These are phyloP conservation scores for Aurelia sp. DNA, from an alignment of 30 jellyfish, hydroid and myxozoan genomes.

Conservation along the genomic window DNA sequence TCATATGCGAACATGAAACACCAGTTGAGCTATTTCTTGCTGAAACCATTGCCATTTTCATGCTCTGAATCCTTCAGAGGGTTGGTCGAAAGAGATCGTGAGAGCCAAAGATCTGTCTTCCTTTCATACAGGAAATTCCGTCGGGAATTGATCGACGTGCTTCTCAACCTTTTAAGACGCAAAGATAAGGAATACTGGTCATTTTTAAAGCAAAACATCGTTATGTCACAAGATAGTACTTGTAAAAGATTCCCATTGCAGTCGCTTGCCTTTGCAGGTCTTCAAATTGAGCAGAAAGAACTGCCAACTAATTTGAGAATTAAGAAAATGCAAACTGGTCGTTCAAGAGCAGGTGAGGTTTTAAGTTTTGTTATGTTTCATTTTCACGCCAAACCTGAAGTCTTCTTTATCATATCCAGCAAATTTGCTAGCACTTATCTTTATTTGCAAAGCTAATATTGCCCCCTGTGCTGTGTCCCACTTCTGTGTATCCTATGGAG, in stretches of 20 bases:
- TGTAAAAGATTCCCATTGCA: slow-evolving; percentile 65
- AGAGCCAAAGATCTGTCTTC: slow-evolving; percentile 52
- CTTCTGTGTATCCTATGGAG: too few relatives aligned
- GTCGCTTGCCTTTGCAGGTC: slow-evolving; percentile 31
- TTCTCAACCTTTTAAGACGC: slow-evolving; percentile 60
- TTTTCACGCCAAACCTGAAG: too few relatives aligned
- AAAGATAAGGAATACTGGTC: slow-evolving; percentile 59
- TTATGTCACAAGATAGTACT: slow-evolving; percentile 45
- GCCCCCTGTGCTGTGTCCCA: too few relatives aligned
- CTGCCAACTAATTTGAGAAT: background rate
- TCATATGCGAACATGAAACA: slow-evolving; percentile 80
- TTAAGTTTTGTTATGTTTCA: background rate
- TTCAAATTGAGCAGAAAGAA: slow-evolving; percentile 13
- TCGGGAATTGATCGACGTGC: slow-evolving; percentile 46
- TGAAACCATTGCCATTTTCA: slow-evolving; percentile 82
- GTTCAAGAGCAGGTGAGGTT: background rate
- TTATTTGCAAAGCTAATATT: too few relatives aligned
- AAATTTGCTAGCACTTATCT: too few relatives aligned
- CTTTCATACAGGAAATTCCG: slow-evolving; percentile 65
- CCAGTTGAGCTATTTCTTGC: slow-evolving; percentile 31
- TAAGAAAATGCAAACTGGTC: background rate
- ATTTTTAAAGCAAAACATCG: slow-evolving; percentile 19
- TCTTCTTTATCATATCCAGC: too few relatives aligned
- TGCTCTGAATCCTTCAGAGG: slow-evolving; percentile 78
- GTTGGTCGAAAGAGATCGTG: slow-evolving; percentile 74